Conservation (phyloP, 2,113 vertebrate genomes). For the Orientallactaga bullata region DNA sequence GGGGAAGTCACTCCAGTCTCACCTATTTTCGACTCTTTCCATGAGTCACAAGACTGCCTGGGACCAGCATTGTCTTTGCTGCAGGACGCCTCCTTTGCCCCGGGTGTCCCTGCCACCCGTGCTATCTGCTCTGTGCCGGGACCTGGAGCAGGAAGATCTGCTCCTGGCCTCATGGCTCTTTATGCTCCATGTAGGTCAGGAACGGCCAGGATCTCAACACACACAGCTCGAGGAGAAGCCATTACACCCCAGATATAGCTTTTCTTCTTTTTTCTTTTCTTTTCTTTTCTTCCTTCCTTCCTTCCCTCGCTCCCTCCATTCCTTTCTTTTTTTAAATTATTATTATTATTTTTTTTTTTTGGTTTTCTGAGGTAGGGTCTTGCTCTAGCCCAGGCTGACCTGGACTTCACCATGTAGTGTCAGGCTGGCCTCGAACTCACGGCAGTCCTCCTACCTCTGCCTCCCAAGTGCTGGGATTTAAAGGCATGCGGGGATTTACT, state of each 20-base stretch:
- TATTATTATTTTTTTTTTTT: too few relatives aligned
- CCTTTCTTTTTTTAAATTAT: too few relatives aligned
- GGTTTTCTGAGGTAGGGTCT: too few relatives aligned
- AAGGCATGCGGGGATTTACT: too few relatives aligned
- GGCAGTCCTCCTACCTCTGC: too few relatives aligned
- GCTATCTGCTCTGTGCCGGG: constrained; percentile 10
- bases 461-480: too few relatives aligned
- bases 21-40: constrained; percentile 77
- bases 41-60: constrained; percentile 59
- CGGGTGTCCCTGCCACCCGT: constrained; percentile 51
- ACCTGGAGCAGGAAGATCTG: constrained; percentile 21
- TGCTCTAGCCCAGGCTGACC: too few relatives aligned
- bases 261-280: background rate
- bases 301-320: too few relatives aligned
- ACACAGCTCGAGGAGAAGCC: constrained; percentile 24
- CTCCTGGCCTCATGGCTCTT: background rate
- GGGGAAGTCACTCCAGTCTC: constrained; percentile 67
- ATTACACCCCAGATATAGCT: background rate
- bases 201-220: constrained; percentile 18
- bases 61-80: constrained; percentile 66
- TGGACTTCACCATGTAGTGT: too few relatives aligned
- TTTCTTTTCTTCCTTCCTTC: too few relatives aligned
- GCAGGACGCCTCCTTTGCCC: constrained; percentile 42
- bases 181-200: fast-evolving
- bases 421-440: too few relatives aligned